Conservation (phyloP, 2,888 invertebrate species). For the Oscheius sp. region DNA sequence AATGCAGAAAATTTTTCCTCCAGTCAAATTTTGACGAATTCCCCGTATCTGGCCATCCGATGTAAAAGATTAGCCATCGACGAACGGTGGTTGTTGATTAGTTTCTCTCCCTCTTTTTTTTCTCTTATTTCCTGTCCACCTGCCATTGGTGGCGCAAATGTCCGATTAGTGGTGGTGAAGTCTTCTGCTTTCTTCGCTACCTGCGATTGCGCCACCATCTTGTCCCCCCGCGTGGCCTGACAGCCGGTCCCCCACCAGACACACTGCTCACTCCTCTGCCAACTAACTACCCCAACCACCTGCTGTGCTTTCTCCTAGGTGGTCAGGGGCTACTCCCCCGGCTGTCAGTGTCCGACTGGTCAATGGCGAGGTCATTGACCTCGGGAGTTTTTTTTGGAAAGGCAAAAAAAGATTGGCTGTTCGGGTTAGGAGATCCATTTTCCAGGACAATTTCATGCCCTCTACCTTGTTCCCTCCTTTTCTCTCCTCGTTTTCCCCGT, state of each 20-base stretch:
- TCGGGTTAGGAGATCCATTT: neutral
- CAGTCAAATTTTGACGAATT: too few species aligned
- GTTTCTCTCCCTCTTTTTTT: neutral
- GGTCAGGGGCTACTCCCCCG: neutral
- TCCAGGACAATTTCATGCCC: neutral
- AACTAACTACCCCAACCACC: constrained; percentile 27
- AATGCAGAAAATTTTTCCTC: too few species aligned
- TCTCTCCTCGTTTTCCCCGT: neutral
- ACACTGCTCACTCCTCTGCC: constrained; percentile 21
- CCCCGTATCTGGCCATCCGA: neutral
- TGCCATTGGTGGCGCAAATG: neutral
- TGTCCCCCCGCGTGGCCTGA: constrained; percentile 23
- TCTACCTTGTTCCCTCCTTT: neutral
- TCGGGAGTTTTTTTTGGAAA: too few species aligned
- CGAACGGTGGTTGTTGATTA: neutral
- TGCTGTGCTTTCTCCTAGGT: neutral
- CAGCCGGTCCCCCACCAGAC: constrained; percentile 16
- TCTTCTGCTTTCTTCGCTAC: neutral
- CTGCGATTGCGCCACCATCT: constrained; percentile 23
- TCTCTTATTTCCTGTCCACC: neutral
- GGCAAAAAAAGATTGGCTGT: neutral
- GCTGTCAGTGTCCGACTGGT: neutral
- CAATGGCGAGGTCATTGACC: too few species aligned
- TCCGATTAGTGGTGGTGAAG: neutral
- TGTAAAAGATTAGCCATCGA: neutral